A percentile compares a stretch with the other conserved stretches of the same genome.
Conservation (phyloP, 2,888 invertebrate species). For the Onchidella celtica region DNA sequence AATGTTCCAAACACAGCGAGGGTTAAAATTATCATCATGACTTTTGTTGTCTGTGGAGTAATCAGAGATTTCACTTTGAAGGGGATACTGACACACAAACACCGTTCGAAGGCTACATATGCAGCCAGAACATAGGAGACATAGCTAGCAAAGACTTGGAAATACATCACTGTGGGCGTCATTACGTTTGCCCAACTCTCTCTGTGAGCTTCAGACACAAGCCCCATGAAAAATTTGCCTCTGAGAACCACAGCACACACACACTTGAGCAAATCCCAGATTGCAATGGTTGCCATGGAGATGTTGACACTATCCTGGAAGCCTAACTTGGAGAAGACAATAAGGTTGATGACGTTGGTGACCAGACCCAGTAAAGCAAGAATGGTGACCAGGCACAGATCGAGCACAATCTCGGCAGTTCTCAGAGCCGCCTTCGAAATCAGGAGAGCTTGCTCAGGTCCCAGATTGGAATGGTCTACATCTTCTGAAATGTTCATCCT, state of each 20-base stretch:
- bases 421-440: constrained; percentile 80
- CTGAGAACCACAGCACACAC: constrained; percentile 10
- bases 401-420: constrained; percentile 75
- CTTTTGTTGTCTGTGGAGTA: constrained; percentile 9
- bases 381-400: constrained; percentile 63
- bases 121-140: constrained; percentile 25
- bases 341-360: constrained; percentile 46
- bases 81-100: constrained; percentile 23
- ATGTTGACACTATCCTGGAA: constrained; percentile 36
- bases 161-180: constrained; percentile 2
- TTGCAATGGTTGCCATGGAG: constrained; percentile 21
- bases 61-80: constrained; percentile 25
- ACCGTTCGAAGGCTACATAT: constrained; percentile 31
- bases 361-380: constrained; percentile 2
- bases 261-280: constrained; percentile 31
- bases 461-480: no score
- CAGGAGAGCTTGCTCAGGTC: no score
- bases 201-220: not conserved
- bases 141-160: constrained; percentile 27
- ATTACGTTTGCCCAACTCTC: constrained; percentile 19
- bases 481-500: no score
- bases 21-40: constrained; percentile 22
- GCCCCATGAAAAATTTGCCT: not conserved
- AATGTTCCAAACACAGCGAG: not conserved
- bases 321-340: not conserved